Conservation (phyloP, 2,888 invertebrate species). For the Dascillus cervinus region DNA sequence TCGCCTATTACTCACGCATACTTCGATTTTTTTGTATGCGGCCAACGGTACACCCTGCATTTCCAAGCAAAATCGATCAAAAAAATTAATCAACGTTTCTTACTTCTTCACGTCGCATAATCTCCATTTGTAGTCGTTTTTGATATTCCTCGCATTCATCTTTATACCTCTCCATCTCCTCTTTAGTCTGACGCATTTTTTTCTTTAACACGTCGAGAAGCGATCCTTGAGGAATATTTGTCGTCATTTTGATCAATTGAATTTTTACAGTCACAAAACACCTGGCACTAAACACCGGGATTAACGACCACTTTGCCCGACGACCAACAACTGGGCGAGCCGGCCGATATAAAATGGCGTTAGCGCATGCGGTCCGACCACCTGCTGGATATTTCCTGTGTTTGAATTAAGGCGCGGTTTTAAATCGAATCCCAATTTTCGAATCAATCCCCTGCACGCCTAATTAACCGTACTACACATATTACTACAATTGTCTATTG, state of each 20-base stretch:
- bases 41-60: too few species aligned
- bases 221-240: slow-evolving; percentile 86
- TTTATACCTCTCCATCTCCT: slow-evolving; percentile 97
- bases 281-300: slow-evolving; percentile 19
- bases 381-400: slow-evolving; percentile 27
- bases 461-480: too few species aligned
- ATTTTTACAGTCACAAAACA: slow-evolving; percentile 12
- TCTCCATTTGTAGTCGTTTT: slow-evolving; percentile 90
- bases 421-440: too few species aligned
- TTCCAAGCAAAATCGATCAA: too few species aligned
- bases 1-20: background rate
- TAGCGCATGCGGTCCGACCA: slow-evolving; percentile 32
- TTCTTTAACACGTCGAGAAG: slow-evolving; percentile 96
- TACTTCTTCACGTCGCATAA: slow-evolving; percentile 97
- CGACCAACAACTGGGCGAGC: slow-evolving; percentile 40
- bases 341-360: slow-evolving; percentile 38
- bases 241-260: slow-evolving; percentile 56
- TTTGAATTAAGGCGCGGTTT: slow-evolving; percentile 17
- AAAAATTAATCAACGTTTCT: too few species aligned
- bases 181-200: slow-evolving; percentile 99
- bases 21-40: background rate
- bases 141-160: slow-evolving; percentile 96
- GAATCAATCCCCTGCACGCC: too few species aligned
- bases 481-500: too few species aligned
- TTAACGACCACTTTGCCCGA: slow-evolving; percentile 18